Conservation (phyloP, 2,888 invertebrate species). For the Sisyra terminalis region DNA sequence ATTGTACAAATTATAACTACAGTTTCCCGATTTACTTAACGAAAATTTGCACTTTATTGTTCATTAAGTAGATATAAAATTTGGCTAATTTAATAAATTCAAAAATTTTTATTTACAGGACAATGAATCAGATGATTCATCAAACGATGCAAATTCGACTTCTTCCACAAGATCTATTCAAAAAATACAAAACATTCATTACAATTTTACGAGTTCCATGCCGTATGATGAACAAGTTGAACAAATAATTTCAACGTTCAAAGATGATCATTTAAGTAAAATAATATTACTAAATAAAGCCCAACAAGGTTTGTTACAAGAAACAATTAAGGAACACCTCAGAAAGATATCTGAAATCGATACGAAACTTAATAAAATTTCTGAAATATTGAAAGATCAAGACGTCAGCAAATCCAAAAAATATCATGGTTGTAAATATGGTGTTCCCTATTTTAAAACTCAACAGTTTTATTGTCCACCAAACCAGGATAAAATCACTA, state of each 20-base stretch:
- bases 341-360: background rate
- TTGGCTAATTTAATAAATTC: too few relatives aligned
- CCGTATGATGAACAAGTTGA: background rate
- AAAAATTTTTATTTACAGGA: too few relatives aligned
- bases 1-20: too few relatives aligned
- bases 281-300: background rate
- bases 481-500: constrained; percentile 13
- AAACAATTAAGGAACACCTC: background rate
- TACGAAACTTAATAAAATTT: background rate
- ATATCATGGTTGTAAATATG: constrained; percentile 14
- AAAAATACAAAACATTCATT: too few relatives aligned
- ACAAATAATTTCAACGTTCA: background rate
- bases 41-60: too few relatives aligned
- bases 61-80: too few relatives aligned
- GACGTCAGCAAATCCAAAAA: background rate
- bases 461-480: constrained; percentile 31
- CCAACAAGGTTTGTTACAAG: background rate
- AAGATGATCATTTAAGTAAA: background rate
- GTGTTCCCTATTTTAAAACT: constrained; percentile 54
- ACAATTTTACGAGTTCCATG: too few relatives aligned
- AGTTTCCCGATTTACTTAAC: too few relatives aligned
- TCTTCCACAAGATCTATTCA: too few relatives aligned
- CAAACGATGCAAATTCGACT: too few relatives aligned
- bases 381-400: background rate
- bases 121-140: too few relatives aligned